Evolutionary conservation across 2,113 vertebrate species (phyloP), one percentile per base, ranked within the genome.

Genomic region (Columba janthina): DNA sequence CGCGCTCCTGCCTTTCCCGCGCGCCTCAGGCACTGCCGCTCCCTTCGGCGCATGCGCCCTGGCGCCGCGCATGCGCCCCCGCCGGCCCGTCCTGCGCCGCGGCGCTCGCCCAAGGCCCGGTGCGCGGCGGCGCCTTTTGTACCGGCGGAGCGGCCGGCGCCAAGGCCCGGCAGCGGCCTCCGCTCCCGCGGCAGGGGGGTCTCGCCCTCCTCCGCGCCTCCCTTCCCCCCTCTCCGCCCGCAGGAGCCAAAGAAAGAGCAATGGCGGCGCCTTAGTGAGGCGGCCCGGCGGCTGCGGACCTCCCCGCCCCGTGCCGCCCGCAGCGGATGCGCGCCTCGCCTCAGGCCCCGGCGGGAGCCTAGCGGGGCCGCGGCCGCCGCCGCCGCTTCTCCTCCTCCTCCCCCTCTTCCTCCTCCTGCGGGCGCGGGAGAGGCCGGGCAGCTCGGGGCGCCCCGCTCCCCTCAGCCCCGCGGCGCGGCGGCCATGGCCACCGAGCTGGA

Each of bases 401-500:
- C 64, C 36, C 46, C 34, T 26, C 60, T 77, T 13, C 11, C 25
- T 46, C 32, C 46, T 50, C 32, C n/a, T 17, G 56, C n/a, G 17
- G 72, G 31, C 32, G 56, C 42, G 25, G 19, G 53, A 64, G 31
- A 26, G 75, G 50, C 31, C 40, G 60, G 60, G 70, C 71, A 34
- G 66, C 74, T 62, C 62, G 24, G 24, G 31, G 64, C 42, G 42
- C 21, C 40, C 44, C 31, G 26, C 69, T 75, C 61, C 82, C 53
- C 62, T 58, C 72, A 31, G 61, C 83, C 50, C 60, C n/a, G 60
- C 60, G 42, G 81, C 46, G 53, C n/a, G 75, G 25, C 44, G 32
- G 71, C 81, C 54, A 94, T 96, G 96, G 91, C 90, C 69, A 91
- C 87, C 64, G 83, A 95, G 61, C 72, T 96, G 88, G 94, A 96